Conservation (phyloP, 1,140 invertebrate genomes). For the Papilio dardanus region DNA sequence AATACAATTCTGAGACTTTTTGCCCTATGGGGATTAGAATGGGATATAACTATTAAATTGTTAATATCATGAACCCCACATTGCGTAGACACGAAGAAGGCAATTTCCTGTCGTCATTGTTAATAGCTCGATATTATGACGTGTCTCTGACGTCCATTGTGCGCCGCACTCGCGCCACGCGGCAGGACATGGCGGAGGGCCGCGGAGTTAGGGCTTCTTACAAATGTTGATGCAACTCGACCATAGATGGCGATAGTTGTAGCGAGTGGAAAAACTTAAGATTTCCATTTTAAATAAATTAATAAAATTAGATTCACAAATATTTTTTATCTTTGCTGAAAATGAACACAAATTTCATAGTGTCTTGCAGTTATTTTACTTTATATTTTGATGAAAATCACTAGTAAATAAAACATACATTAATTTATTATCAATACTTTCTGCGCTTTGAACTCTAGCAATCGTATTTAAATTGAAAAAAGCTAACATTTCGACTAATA, state of each 20-base stretch:
- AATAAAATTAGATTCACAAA: too few relatives aligned
- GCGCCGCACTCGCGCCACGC: slow-evolving; percentile 63
- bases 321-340: too few relatives aligned
- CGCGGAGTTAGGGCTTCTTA: neutral
- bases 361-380: too few relatives aligned
- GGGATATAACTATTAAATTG: slow-evolving; percentile 12
- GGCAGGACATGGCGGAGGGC: slow-evolving; percentile 66
- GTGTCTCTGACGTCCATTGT: slow-evolving; percentile 63
- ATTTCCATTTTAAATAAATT: neutral
- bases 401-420: too few relatives aligned
- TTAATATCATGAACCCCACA: neutral
- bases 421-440: too few relatives aligned
- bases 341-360: too few relatives aligned
- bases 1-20: too few relatives aligned
- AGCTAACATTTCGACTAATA: too few relatives aligned
- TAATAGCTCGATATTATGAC: slow-evolving; percentile 74
- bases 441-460: too few relatives aligned
- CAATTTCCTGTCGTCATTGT: slow-evolving; percentile 72
- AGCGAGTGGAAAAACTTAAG: neutral
- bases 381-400: too few relatives aligned
- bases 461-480: too few relatives aligned
- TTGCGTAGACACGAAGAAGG: slow-evolving; percentile 47
- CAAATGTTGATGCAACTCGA: slow-evolving; percentile 32
- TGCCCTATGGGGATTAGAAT: neutral
- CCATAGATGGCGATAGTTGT: slow-evolving; percentile 61